Conservation (phyloP, 2,113 vertebrate genomes). For the Zosterops hypoxanthus region DNA sequence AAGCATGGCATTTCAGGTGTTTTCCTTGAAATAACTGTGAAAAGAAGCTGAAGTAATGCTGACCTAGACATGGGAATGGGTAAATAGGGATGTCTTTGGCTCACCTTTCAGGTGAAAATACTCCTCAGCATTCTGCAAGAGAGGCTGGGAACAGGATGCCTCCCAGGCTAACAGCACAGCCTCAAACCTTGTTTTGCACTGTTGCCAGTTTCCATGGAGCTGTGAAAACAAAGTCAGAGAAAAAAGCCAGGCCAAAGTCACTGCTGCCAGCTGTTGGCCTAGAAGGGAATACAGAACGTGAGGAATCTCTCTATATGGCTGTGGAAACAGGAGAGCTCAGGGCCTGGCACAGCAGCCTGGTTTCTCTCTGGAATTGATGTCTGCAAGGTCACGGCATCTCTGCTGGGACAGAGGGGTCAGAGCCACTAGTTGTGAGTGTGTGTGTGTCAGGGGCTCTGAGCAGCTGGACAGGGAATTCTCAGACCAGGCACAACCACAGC, state of each 20-base stretch:
- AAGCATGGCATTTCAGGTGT: background rate
- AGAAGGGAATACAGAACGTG: background rate
- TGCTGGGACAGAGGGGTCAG: background rate
- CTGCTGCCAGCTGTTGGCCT: conserved; percentile 54
- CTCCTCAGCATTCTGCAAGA: background rate
- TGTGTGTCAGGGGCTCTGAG: background rate
- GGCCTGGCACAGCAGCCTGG: background rate
- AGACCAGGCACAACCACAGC: background rate
- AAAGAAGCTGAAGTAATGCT: background rate
- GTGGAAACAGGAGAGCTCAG: background rate
- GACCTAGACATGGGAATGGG: background rate
- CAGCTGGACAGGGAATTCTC: background rate
- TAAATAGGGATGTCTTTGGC: background rate
- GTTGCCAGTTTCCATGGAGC: conserved; percentile 38
- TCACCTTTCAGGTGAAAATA: background rate
- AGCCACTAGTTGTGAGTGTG: background rate
- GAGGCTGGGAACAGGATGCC: background rate
- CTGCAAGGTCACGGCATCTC: background rate
- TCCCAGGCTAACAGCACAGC: background rate
- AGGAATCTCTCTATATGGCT: background rate
- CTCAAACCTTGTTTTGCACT: background rate
- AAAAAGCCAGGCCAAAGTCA: background rate
- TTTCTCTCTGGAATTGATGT: background rate
- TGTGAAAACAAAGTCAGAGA: conserved; percentile 19
- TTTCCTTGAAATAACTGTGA: background rate